These are phyloP conservation scores for Dromaius novaehollandiae DNA, from an alignment of 2,113 vertebrate genomes.

Conservation along the genomic window DNA sequence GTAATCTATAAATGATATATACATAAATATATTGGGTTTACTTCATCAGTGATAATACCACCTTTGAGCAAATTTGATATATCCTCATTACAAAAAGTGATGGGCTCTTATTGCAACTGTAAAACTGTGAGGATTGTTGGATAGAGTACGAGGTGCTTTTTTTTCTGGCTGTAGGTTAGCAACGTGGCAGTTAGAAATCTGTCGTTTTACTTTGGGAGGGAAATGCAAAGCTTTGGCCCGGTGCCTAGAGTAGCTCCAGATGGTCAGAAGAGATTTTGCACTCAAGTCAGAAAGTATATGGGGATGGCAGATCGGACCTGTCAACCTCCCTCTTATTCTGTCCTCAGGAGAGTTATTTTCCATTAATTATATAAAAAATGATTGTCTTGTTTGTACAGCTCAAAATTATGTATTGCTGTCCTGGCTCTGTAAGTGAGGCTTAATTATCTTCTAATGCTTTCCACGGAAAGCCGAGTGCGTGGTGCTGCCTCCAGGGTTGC, in stretches of 20 bases:
- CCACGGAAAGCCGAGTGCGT: accelerated
- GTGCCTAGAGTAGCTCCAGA: constrained; percentile 70
- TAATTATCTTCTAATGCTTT: neutral
- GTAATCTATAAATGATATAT: neutral
- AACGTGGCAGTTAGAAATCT: constrained; percentile 67
- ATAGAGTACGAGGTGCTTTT: constrained; percentile 29
- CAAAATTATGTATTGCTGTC: neutral
- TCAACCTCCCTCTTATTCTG: constrained; percentile 10
- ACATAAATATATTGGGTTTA: neutral
- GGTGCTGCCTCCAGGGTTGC: neutral
- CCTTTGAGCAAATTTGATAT: neutral
- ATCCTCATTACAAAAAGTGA: neutral
- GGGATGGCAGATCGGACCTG: constrained; percentile 25
- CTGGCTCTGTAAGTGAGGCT: neutral
- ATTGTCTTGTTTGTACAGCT: neutral
- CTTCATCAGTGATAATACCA: neutral
- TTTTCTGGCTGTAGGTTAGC: constrained; percentile 35
- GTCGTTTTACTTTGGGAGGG: constrained; percentile 63
- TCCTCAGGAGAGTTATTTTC: neutral
- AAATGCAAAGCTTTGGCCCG: constrained; percentile 69
- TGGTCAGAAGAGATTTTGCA: constrained; percentile 58
- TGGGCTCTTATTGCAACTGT: neutral
- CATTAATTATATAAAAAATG: neutral
- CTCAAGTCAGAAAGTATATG: constrained; percentile 2
- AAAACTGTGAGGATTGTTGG: neutral